phyloP scores from a whole-genome alignment of 2,797 vertebrate species.

The Dendrocincla fuliginosa region DNA sequence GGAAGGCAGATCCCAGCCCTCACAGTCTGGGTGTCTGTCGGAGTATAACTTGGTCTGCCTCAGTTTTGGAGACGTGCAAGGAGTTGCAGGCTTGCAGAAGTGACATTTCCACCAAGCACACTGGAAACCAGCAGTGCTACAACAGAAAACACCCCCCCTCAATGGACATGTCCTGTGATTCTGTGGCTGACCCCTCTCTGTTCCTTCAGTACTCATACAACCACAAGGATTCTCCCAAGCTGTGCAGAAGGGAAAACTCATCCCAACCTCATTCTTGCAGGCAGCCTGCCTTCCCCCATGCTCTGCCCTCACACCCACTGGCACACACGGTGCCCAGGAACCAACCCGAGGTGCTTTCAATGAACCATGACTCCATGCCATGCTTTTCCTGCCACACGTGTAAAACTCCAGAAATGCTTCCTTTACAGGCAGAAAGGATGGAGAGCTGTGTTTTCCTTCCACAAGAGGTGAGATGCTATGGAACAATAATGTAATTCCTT shows the following conservation, averaged over 20 bases:
- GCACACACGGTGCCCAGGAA: accelerated
- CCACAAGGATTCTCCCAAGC: neutral
- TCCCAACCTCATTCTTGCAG: accelerated
- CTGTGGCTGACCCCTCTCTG: too few relatives aligned
- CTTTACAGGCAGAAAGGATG: neutral
- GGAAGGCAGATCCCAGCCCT: neutral
- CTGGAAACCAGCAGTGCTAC: neutral
- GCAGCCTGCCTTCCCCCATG: accelerated
- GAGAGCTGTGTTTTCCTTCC: neutral
- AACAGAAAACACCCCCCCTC: neutral
- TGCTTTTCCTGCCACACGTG: neutral
- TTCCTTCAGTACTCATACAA: neutral
- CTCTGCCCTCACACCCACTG: neutral
- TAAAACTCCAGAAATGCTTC: neutral
- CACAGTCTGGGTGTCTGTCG: neutral
- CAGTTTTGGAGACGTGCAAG: neutral
- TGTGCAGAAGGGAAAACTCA: neutral
- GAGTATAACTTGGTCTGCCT: neutral
- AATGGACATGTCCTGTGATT: neutral
- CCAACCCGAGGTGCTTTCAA: neutral
- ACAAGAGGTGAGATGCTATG: neutral
- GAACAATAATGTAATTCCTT: neutral
- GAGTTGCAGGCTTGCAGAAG: too few relatives aligned
- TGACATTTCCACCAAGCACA: too few relatives aligned
- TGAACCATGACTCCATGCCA: neutral